These are phyloP conservation scores for Onychomys arenicola DNA, from an alignment of 2,797 vertebrate species.

Conservation along the genomic window DNA sequence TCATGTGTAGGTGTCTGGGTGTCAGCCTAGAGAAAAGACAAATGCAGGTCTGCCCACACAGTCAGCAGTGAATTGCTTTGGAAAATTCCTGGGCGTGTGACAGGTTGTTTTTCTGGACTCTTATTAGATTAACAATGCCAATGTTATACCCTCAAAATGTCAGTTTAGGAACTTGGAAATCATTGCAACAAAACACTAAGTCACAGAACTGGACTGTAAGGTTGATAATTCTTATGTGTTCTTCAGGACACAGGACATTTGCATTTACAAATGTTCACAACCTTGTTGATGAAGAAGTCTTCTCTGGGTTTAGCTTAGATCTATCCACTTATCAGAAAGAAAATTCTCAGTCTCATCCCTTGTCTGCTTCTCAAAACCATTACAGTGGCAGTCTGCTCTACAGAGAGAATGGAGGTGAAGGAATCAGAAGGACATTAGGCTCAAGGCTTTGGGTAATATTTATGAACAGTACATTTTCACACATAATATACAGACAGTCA, in stretches of 20 bases:
- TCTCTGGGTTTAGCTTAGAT: background rate
- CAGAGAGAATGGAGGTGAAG: background rate
- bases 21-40: constrained; percentile 13
- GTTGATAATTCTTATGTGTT: accelerated
- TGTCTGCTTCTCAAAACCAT: background rate
- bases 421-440: background rate
- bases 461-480: background rate
- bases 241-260: background rate
- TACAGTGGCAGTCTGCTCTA: background rate
- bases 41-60: background rate
- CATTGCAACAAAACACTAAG: background rate
- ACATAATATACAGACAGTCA: constrained; percentile 10
- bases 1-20: background rate
- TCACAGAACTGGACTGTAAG: background rate
- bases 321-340: background rate
- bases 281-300: background rate
- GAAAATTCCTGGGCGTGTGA: background rate
- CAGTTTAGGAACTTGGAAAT: background rate
- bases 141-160: background rate
- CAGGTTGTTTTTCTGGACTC: background rate
- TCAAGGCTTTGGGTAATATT: background rate
- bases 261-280: background rate
- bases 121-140: background rate
- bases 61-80: background rate
- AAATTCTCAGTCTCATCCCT: background rate